Base-by-base conservation (phyloP, 2,888 invertebrate genomes). In the Ophioninae sp. region DNA sequence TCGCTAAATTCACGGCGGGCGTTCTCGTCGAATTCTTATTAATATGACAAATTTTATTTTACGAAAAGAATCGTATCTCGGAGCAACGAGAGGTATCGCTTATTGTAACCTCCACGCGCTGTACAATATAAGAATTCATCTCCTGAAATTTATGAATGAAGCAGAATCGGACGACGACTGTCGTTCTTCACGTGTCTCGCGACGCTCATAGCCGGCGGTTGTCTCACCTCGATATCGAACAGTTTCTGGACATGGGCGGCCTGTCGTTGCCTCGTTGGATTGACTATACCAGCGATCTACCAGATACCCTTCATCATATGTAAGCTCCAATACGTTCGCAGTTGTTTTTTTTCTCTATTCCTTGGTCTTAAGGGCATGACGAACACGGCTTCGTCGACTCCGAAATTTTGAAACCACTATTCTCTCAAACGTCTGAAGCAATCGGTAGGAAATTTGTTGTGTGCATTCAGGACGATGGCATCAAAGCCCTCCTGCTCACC, bases 231-330 rank as follows among this genome's bases (percentile, higher is more conserved):
- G 3, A 94, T 96, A 75, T 96, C 98, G 41, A 95, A 95, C 65
- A 95, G 96, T 89, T 98, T 97, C 91, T 96, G 96, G 96, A 95
- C 95, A 85, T 98, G 98, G 97, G 95, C 97, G 0, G 93, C 95
- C 2, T 97, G 97, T 88, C 94, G 98, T 85, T 94, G 96, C 21
- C 94, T 97, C 69, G 98, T 98, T n/a, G 98, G 98, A 3, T 93
- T 98, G 7, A 97, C 98, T 0, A 97, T 98, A 89, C 98, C 98
- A 5, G 98, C 98, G 0, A 96, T 98, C 61, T 98, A 98, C 93
- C 98, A 98, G 93, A 98, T 98, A 93, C 98, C 98, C 0, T 98
- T 98, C 91, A 98, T 98, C 82, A 98, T 98, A 90, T 97, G 98
- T 98, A 93, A 91, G 91, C 50, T 8, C 50, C 6, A n/a, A 77